Percentiles rank a stretch among this genome's conserved stretches.
phyloP scores from a whole-genome alignment of 2,113 vertebrate species.

The Nycticryphes semicollaris region DNA sequence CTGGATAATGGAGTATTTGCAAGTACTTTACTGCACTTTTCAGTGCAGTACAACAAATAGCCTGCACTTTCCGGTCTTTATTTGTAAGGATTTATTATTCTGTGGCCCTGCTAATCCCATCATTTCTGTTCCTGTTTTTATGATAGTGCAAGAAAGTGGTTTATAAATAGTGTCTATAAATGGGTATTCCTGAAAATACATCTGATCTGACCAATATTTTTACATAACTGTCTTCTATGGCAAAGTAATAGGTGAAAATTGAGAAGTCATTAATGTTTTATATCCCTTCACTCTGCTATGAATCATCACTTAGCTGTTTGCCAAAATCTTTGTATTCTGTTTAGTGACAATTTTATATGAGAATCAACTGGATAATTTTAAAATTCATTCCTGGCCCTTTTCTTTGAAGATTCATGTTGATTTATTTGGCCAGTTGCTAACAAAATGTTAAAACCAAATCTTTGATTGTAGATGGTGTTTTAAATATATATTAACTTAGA shows the following conservation, averaged over 20 bases:
- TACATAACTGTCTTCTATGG: conserved; percentile 49
- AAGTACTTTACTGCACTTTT: conserved; percentile 56
- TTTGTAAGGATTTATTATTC: conserved; percentile 52
- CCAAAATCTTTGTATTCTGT: conserved; percentile 42
- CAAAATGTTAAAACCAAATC: not conserved
- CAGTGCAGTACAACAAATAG: conserved; percentile 35
- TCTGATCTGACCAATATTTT: conserved; percentile 42
- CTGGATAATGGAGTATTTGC: conserved; percentile 55
- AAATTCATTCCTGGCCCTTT: not conserved
- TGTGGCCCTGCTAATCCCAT: conserved; percentile 15
- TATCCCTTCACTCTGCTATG: conserved; percentile 15
- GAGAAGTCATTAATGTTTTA: conserved; percentile 56
- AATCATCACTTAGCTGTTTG: conserved; percentile 39
- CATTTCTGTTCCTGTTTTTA: conserved; percentile 50
- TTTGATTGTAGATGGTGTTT: not conserved
- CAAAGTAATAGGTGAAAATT: conserved; percentile 58
- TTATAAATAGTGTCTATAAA: conserved; percentile 60
- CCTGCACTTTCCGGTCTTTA: conserved; percentile 10
- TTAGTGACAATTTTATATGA: conserved; percentile 26
- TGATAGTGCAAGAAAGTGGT: conserved; percentile 25
- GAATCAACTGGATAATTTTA: conserved; percentile 3
- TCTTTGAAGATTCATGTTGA: not conserved
- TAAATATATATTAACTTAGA: not conserved
- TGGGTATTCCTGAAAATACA: conserved; percentile 54
- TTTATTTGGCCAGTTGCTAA: not conserved